phyloP scores from a whole-genome alignment of 2,888 invertebrate species.

The Argyresthia albistria region DNA sequence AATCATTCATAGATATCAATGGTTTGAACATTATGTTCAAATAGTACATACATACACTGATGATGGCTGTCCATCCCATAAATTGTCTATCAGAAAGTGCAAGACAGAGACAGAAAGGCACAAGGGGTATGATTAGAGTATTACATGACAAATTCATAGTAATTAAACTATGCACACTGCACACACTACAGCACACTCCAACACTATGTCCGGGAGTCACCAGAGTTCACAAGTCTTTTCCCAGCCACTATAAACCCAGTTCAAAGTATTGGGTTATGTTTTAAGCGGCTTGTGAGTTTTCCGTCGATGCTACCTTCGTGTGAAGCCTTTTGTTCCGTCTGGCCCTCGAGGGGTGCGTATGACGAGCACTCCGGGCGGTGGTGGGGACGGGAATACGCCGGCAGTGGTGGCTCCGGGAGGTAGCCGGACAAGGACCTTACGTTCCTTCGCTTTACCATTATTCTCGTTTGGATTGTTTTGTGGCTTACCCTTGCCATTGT shows the following conservation, averaged over 20 bases:
- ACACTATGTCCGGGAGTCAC: too few relatives aligned
- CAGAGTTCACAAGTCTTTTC: too few relatives aligned
- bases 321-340: slow-evolving; percentile 77
- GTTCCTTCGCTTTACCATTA: slow-evolving; percentile 51
- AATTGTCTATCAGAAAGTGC: too few relatives aligned
- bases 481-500: slow-evolving; percentile 30
- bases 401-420: slow-evolving; percentile 44
- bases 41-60: too few relatives aligned
- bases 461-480: slow-evolving; percentile 31
- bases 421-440: slow-evolving; percentile 48
- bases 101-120: slow-evolving; percentile 4
- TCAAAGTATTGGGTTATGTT: background rate
- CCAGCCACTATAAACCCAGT: background rate
- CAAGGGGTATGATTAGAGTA: too few relatives aligned
- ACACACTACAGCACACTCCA: too few relatives aligned
- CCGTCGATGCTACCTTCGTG: slow-evolving; percentile 50
- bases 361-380: slow-evolving; percentile 66
- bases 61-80: too few relatives aligned
- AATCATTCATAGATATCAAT: too few relatives aligned
- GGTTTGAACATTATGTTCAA: too few relatives aligned
- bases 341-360: slow-evolving; percentile 85
- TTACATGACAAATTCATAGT: too few relatives aligned
- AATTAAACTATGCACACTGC: too few relatives aligned
- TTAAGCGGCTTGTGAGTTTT: background rate
- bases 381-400: slow-evolving; percentile 54